Base-by-base conservation (phyloP, 2,888 invertebrate genomes). In the Cremastobaeus sp. region DNA sequence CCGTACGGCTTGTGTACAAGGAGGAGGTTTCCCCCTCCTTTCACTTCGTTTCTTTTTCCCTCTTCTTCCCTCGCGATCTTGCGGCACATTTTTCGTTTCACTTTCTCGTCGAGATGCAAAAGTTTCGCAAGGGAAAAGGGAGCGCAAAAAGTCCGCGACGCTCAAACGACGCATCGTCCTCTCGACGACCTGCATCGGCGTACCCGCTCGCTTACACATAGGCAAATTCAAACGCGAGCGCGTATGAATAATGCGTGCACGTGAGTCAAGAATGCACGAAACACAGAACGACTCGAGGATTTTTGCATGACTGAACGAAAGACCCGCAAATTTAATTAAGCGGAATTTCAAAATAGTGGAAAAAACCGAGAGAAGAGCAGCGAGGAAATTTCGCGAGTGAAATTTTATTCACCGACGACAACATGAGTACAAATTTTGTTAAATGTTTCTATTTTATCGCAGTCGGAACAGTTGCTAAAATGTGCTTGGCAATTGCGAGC, bases 71-170 rank as follows among this genome's bases (percentile, higher is more conserved):
- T 68, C 65, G 32, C 50, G 9, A 59, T 70, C 64, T 32, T 60
- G 21, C 57, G 66, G 34, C 66, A 41, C 50, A 30, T 43, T 66
- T 48, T 50, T 52, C 45, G 32, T 74, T 79, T 76, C 57, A 35
- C 73, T 73, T 68, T 60, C 68, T 68, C 55, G 59, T 68, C 45
- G 64, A 77, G 77, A 81, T 80, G 84, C 80, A 79, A 83, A 82
- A 80, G 81, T 83, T 83, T 81, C 80, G 81, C 82, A 78, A 82
- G 78, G 72, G 77, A 79, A 80, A 80, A 82, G 77, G 71, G 77
- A 79, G 69, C 76, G 54, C 73, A 79, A 78, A 74, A 78, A 76
- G 66, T 57, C 64, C 48, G 35, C 59, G 70, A 72, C 34, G 62
- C 68, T 74, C 71, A 50, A 72, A 70, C 74, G 72, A 68, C 69